Conservation (phyloP, 2,888 invertebrate genomes). For the Nemotelus pantherinus region DNA sequence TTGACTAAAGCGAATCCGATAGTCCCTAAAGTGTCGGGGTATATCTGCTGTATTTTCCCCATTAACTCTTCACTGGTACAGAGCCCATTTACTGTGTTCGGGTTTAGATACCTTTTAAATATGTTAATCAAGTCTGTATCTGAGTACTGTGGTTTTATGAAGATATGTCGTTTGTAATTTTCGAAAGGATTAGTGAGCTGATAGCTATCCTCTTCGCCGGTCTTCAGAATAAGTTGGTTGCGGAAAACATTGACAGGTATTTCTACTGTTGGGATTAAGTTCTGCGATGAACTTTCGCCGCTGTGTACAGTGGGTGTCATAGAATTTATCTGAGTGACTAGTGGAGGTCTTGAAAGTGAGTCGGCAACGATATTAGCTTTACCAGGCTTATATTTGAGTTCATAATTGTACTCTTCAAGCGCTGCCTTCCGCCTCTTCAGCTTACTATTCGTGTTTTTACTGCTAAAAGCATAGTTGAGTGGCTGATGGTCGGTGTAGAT, state of each 20-base stretch:
- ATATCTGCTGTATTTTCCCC: slow-evolving; percentile 45
- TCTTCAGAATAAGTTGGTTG: slow-evolving; percentile 7
- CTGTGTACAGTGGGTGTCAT: slow-evolving; percentile 36
- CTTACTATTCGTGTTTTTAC: not conserved
- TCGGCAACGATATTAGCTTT: slow-evolving; percentile 8
- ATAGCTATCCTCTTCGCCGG: not conserved
- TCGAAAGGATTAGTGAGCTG: not conserved
- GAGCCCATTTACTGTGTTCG: slow-evolving; percentile 41
- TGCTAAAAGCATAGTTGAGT: not conserved
- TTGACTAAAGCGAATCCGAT: slow-evolving; percentile 41
- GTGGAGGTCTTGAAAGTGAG: slow-evolving; percentile 5
- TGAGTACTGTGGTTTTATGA: not conserved
- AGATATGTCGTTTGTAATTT: not conserved
- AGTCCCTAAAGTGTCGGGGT: slow-evolving; percentile 41
- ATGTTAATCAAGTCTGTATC: not conserved
- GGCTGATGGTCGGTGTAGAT: slow-evolving; percentile 8
- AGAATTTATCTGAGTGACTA: slow-evolving; percentile 1
- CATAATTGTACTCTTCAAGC: not conserved
- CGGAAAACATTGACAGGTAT: slow-evolving; percentile 35
- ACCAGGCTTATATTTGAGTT: not conserved
- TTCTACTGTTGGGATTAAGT: slow-evolving; percentile 24
- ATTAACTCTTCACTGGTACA: slow-evolving; percentile 24
- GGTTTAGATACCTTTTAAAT: slow-evolving; percentile 13
- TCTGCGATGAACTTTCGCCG: slow-evolving; percentile 39
- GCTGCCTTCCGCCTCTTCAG: not conserved